Conservation (phyloP, 92 coral and sea anemone species). For the Anthopleura xanthogrammica region DNA sequence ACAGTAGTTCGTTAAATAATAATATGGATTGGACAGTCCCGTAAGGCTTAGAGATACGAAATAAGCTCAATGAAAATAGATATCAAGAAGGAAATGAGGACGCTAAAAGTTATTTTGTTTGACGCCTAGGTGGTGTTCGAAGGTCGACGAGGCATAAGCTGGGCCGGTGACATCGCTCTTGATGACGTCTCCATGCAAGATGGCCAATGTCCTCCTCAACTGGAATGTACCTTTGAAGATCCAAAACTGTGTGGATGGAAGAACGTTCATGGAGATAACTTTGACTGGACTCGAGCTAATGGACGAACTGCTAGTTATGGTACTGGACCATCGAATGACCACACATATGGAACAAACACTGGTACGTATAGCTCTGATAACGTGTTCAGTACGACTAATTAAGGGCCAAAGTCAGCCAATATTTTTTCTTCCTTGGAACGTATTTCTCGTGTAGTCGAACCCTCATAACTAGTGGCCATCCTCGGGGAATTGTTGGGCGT, state of each 20-base stretch:
- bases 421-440: too few relatives aligned
- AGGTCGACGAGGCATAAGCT: constrained; percentile 81
- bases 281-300: constrained; percentile 92
- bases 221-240: constrained; percentile 83
- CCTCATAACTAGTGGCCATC: too few relatives aligned
- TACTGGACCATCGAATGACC: constrained; percentile 88
- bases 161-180: constrained; percentile 89
- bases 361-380: constrained; percentile 32
- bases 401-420: too few relatives aligned
- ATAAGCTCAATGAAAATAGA: too few relatives aligned
- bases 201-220: constrained; percentile 81
- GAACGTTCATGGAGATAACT: constrained; percentile 87
- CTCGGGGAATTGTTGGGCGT: too few relatives aligned
- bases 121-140: constrained; percentile 76
- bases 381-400: too few relatives aligned
- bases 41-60: too few relatives aligned
- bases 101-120: not conserved
- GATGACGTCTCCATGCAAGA: constrained; percentile 84
- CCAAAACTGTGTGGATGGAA: constrained; percentile 82
- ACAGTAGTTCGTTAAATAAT: too few relatives aligned
- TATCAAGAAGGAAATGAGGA: not conserved
- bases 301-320: constrained; percentile 82
- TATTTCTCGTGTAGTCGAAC: too few relatives aligned
- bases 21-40: too few relatives aligned
- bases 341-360: constrained; percentile 71